Evolutionary conservation across 2,113 vertebrate species (phyloP), one percentile per base, ranked within the genome.

Genomic region (Rana temporaria): DNA sequence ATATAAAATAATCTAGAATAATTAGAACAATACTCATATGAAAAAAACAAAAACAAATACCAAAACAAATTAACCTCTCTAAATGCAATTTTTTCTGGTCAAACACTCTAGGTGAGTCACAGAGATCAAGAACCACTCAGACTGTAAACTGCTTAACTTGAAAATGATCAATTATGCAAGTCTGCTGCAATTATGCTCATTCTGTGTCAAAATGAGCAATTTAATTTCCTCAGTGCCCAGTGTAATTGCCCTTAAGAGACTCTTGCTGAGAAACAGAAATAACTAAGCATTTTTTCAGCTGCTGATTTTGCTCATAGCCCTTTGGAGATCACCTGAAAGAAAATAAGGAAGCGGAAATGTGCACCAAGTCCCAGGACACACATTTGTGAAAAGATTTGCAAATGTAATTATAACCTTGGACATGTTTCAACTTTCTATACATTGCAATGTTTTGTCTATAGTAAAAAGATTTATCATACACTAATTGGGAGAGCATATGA

Each of bases 191-290:
- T 75, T 82, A 74, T 38, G 59, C 53, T 60, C 63, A 32, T 62
- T 48, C n/a, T 7, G 15, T 85, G 59, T 15, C 52, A 82, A 71
- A 65, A 18, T 69, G 64, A 53, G 14, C 72, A 55, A 77, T 82
- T 74, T 74, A 73, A 55, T 85, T 85, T 85, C 22, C 67, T 86
- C 84, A 22, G 65, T 42, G 60, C 30, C 78, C 63, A 65, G 73
- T 12, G 53, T 70, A 77, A 84, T 85, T 82, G 60, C 56, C 22
- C 66, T 86, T 85, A 71, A 65, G 78, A 77, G 81, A 59, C 73
- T 79, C 19, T 34, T 72, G 32, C 59, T 16, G 20, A 55, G 70
- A 87, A 68, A 22, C 3, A n/a, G 77, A 74, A 70, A 84, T 14
- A 62, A 30, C 38, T 30, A 52, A 24, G 53, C 6, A 62, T 73